phyloP scores from a whole-genome alignment of 2,888 invertebrate genomes.

The Mythimna ferrago region DNA sequence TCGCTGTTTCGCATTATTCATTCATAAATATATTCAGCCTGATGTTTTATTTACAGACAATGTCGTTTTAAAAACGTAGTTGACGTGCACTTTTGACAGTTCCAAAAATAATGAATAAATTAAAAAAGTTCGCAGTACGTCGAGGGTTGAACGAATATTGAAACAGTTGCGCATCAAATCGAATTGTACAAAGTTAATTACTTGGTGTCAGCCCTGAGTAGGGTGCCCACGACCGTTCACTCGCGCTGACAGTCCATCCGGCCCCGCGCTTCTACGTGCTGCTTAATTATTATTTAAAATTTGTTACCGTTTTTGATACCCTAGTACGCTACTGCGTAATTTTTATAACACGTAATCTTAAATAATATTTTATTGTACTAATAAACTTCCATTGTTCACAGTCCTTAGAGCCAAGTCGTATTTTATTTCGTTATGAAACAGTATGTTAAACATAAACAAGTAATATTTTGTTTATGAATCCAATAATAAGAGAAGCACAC shows the following conservation, averaged over 20 bases:
- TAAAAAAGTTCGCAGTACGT: conserved; percentile 52
- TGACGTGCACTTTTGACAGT: conserved; percentile 37
- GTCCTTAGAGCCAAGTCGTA: not conserved
- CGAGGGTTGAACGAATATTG: conserved; percentile 75
- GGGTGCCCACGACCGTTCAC: conserved; percentile 71
- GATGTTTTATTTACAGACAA: conserved; percentile 35
- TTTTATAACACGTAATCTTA: conserved; percentile 28
- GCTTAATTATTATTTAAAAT: conserved; percentile 74
- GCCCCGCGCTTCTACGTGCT: conserved; percentile 66
- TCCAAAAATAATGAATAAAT: conserved; percentile 61
- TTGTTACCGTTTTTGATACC: conserved; percentile 57
- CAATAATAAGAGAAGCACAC: conserved; percentile 24
- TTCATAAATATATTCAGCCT: conserved; percentile 25
- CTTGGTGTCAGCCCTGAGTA: conserved; percentile 78
- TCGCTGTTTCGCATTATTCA: conserved; percentile 27
- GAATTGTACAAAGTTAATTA: conserved; percentile 86
- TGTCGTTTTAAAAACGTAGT: conserved; percentile 21
- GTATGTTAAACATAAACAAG: conserved; percentile 37
- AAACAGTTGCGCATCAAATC: conserved; percentile 81
- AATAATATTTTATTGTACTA: conserved; percentile 9
- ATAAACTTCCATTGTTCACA: conserved; percentile 19
- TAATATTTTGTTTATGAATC: conserved; percentile 26
- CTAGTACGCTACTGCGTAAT: conserved; percentile 38
- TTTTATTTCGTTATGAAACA: conserved; percentile 15
- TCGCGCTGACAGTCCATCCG: conserved; percentile 50